Conservation (phyloP, 2,888 invertebrate species). For the Rhimphoctona megacephalus region DNA sequence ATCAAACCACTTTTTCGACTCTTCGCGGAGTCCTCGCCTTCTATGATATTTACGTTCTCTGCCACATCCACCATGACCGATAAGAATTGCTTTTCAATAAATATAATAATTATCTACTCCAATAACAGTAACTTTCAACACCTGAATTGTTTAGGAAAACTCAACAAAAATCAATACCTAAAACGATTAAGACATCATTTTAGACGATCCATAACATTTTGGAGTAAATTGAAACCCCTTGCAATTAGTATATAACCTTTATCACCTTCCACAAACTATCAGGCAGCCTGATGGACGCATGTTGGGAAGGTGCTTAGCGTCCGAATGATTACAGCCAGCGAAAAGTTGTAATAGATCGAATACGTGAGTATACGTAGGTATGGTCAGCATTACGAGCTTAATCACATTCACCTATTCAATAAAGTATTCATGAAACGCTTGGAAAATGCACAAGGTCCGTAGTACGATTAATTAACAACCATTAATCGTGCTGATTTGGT, state of each 20-base stretch:
- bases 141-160: neutral
- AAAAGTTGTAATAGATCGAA: conserved; percentile 4
- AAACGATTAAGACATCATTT: neutral
- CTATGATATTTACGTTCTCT: neutral
- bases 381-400: conserved; percentile 13
- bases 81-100: neutral
- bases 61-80: no score
- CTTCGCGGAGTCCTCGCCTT: neutral
- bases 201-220: neutral
- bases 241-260: neutral
- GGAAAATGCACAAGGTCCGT: conserved; percentile 51
- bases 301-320: neutral
- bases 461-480: conserved; percentile 62
- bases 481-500: conserved; percentile 71
- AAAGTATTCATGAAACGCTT: conserved; percentile 21
- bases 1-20: no score
- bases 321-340: neutral
- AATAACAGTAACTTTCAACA: neutral
- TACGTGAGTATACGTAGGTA: neutral
- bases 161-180: neutral
- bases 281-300: neutral
- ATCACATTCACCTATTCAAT: conserved; percentile 21
- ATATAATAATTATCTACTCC: no score
- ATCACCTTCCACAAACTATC: neutral
- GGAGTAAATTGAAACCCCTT: neutral